Evolutionary conservation across 2,113 vertebrate genomes (phyloP).

Genomic region (Monopterus albus): DNA sequence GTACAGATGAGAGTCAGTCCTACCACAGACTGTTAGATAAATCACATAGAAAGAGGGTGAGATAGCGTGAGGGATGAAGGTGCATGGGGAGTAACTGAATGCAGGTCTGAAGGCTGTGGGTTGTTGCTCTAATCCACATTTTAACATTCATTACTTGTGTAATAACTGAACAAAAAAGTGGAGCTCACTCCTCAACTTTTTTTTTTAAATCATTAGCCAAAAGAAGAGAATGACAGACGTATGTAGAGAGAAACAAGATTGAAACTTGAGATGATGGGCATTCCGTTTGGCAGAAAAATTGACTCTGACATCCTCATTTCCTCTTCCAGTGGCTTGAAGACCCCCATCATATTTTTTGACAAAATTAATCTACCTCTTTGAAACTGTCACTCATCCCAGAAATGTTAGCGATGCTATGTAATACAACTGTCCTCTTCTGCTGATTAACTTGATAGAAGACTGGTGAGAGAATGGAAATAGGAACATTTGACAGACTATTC

Average conservation of each 20-base stretch:
- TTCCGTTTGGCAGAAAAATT: constrained; percentile 75
- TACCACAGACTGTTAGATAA: constrained; percentile 74
- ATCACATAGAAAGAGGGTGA: constrained; percentile 62
- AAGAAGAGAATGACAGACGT: constrained; percentile 54
- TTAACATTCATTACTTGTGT: constrained; percentile 23
- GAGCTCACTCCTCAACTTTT: constrained; percentile 11
- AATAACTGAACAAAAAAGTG: constrained; percentile 20
- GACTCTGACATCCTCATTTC: constrained; percentile 81
- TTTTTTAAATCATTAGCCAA: constrained; percentile 14
- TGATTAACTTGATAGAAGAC: constrained; percentile 66
- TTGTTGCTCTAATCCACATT: constrained; percentile 11
- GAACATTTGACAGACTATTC: constrained; percentile 54
- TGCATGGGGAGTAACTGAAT: constrained; percentile 39
- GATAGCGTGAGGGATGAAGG: constrained; percentile 49
- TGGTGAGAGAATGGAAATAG: constrained; percentile 53
- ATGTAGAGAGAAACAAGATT: constrained; percentile 55
- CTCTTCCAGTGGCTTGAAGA: constrained; percentile 77
- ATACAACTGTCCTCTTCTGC: constrained; percentile 48
- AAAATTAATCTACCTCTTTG: constrained; percentile 80
- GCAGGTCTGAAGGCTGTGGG: constrained; percentile 16
- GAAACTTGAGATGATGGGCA: constrained; percentile 67
- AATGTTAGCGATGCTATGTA: constrained; percentile 54
- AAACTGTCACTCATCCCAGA: constrained; percentile 69
- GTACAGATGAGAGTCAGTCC: constrained; percentile 76
- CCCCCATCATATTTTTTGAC: constrained; percentile 80